Base-by-base conservation (phyloP, 2,113 vertebrate species). In the Halcyon malimbica region DNA sequence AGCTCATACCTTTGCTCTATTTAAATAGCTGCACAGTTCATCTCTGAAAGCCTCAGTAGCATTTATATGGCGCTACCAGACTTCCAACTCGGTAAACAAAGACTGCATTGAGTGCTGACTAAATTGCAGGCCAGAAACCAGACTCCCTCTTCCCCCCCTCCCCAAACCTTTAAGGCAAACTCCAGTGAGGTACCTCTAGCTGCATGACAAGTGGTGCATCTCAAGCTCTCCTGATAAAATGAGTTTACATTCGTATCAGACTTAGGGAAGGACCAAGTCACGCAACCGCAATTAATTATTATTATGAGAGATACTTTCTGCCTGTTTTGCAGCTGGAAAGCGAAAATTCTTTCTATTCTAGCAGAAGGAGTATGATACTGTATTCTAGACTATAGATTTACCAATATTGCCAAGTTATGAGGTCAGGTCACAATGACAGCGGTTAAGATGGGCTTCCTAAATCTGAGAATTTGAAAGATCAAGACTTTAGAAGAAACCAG, bases 151-250 rank as follows among this genome's bases (percentile, higher is more conserved):
- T 67, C 13, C 1, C 3, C 2, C 11, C 9, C 50, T 24, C 11
- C 35, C 35, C 18, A 48, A 24, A 24, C 5, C 54, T 60, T 51
- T 18, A 44, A 35, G 70, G 23, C 25, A 81, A 81, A 25, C n/a
- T 46, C 5, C 0, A 20, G 41, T 1, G 33, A 73, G 54, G 11
- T 5, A 12, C 25, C 57, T 56, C 31, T 21, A 70, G 56, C 56
- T 14, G n/a, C 25, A 5, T 5, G 6, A 41, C 0, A 0, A 63
- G 50, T 1, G 12, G 16, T 10, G 6, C 54, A 20, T 28, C 75
- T 81, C 62, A 31, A 57, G 13, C 4, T 1, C 15, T 62, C 14
- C 73, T 35, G 48, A 23, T 60, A 16, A 48, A 81, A 35, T 1
- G 28, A 35, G 12, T 4, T 16, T n/a, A 20, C 1, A 5, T 75